A percentile compares a stretch with the other conserved stretches of the same genome.
Evolutionary conservation across 2,113 vertebrate genomes (phyloP).

Genomic region (Paedocypris sp.): DNA sequence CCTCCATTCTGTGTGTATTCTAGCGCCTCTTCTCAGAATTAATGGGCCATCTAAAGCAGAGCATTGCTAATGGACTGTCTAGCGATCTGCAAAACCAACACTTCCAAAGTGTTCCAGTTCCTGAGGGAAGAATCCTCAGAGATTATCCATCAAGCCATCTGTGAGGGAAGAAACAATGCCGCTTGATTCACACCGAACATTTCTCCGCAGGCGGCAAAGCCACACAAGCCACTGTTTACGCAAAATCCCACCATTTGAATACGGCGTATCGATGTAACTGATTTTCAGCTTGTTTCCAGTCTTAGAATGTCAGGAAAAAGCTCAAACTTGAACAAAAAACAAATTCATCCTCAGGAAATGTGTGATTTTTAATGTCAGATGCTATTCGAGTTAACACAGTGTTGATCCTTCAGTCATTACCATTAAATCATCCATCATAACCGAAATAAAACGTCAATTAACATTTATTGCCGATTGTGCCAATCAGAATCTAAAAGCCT

Average conservation of each 20-base stretch:
- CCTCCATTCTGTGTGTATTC: not conserved
- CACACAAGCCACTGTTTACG: slow-evolving; percentile 36
- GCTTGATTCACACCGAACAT: slow-evolving; percentile 15
- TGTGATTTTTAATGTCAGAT: too few species aligned
- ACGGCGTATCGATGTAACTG: too few species aligned
- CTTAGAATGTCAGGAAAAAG: too few species aligned
- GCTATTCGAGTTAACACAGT: too few species aligned
- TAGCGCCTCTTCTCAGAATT: not conserved
- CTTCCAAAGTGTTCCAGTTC: not conserved
- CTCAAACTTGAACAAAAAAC: too few species aligned
- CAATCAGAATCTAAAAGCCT: too few species aligned
- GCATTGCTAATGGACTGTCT: not conserved
- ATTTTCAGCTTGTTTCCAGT: too few species aligned
- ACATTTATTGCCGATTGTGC: too few species aligned
- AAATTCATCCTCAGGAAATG: too few species aligned
- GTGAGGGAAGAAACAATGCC: not conserved
- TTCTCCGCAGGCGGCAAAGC: slow-evolving; percentile 28
- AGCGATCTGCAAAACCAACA: not conserved
- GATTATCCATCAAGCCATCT: slow-evolving; percentile 15
- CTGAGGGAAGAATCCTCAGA: not conserved
- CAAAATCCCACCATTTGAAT: not conserved
- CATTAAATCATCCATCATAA: too few species aligned
- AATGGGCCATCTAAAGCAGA: slow-evolving; percentile 1
- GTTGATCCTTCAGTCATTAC: too few species aligned
- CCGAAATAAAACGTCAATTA: too few species aligned